Base-by-base conservation (phyloP, 2,888 invertebrate genomes). In the Rhynchonema sp. region DNA sequence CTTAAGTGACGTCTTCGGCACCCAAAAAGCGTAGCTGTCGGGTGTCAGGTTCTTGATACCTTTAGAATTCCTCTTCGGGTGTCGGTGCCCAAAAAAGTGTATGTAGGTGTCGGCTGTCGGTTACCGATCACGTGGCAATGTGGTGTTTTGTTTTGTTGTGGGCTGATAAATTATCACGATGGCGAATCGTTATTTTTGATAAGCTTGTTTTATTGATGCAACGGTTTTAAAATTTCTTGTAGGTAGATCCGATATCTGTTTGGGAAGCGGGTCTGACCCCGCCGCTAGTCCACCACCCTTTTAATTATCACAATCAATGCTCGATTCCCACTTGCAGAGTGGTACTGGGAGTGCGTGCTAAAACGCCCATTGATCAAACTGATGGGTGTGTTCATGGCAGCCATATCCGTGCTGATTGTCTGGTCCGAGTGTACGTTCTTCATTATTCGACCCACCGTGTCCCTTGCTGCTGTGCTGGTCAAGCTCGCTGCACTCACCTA, bases 371-470 rank as follows among this genome's bases (percentile, higher is more conserved):
- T 85, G 62, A 79, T 86, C 66, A 85, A 85, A 73, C 72, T 80
- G 0, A 74, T 85, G 65, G 71, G 75, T 27, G 68, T 76, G 6
- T 59, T 75, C 6, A 82, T 87, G 0, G 84, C 83, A 1, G 74
- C 83, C 52, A 80, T 96, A 75, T 92, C 94, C 0, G 77, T 85
- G 28, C 83, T 86, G 71, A 90, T 98, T 38, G 88, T 99, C n/a
- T 94, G 96, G 94, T 96, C 94, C 0, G 98, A 99, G 78, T 83
- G 96, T 69, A 91, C 96, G 1, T 98, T 99, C 78, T 99, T 98
- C 78, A 85, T 86, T 71, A 84, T 85, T 69, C 77, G 80, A 28
- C 96, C 96, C 0, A 88, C 91, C 27, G 79, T 99, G 1, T 96
- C 96, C 1, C 81, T 98, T 65, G 96, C 98, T 76, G 98, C 98